Percentiles rank a stretch among this genome's conserved stretches.
These are phyloP conservation scores for Cepphus grylle DNA, from an alignment of 2,113 vertebrate genomes.

Conservation along the genomic window DNA sequence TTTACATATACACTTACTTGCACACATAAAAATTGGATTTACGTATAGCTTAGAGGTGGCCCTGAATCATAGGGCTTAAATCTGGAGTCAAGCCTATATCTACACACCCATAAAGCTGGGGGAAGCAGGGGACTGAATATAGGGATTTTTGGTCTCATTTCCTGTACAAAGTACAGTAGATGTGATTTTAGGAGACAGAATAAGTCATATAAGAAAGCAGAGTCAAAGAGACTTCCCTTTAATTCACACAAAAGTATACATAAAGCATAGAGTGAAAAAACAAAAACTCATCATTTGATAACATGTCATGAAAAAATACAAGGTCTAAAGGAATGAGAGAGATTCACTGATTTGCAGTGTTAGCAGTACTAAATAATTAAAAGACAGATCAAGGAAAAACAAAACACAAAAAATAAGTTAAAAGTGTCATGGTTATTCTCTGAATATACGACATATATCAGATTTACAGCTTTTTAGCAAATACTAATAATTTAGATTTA, in stretches of 20 bases:
- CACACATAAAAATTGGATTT: slow-evolving; percentile 46
- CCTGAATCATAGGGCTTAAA: slow-evolving; percentile 42
- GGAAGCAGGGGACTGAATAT: background rate
- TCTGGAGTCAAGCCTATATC: background rate
- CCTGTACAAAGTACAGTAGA: background rate
- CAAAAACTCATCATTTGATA: background rate
- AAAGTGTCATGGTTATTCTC: slow-evolving; percentile 9
- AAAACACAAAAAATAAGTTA: background rate
- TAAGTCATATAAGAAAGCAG: background rate
- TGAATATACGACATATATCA: background rate
- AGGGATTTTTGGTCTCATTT: background rate
- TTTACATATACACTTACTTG: slow-evolving; percentile 22
- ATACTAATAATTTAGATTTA: slow-evolving; percentile 28
- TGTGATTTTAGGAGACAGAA: background rate
- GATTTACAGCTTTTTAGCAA: slow-evolving; percentile 24
- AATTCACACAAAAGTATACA: background rate
- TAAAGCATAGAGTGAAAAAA: background rate
- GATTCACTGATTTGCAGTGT: background rate
- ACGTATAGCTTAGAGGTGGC: background rate
- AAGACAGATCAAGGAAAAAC: slow-evolving; percentile 12
- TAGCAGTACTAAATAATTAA: slow-evolving; percentile 3
- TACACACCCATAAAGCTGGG: background rate
- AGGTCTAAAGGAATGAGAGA: background rate
- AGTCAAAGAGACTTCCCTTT: background rate
- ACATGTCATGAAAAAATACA: background rate